phyloP scores from a whole-genome alignment of 1,140 invertebrate genomes.

The Drosophila arizonae region DNA sequence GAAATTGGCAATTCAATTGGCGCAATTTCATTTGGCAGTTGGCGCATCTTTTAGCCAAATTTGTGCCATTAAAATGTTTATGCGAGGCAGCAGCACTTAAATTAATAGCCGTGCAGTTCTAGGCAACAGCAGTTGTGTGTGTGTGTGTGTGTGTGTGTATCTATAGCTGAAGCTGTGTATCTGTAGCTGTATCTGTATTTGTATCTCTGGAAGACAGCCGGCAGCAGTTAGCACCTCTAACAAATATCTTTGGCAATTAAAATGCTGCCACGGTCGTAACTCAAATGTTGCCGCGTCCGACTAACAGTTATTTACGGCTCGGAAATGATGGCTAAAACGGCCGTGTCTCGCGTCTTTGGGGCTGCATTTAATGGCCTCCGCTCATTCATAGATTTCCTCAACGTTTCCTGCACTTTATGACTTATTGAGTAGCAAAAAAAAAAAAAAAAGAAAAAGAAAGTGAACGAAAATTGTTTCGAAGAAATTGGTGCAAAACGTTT shows the following conservation, averaged over 20 bases:
- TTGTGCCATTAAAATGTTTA: slow-evolving; percentile 67
- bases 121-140: too few relatives aligned
- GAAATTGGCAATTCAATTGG: slow-evolving; percentile 2
- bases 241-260: slow-evolving; percentile 65
- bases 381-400: slow-evolving; percentile 45
- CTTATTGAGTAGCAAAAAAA: slow-evolving; percentile 35
- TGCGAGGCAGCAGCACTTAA: slow-evolving; percentile 54
- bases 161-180: background rate
- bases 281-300: slow-evolving; percentile 32
- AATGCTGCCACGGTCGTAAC: slow-evolving; percentile 62
- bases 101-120: slow-evolving; percentile 36
- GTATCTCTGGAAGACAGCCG: slow-evolving; percentile 11
- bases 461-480: slow-evolving; percentile 12
- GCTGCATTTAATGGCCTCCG: slow-evolving; percentile 65
- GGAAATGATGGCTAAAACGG: too few relatives aligned
- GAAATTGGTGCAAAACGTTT: slow-evolving; percentile 35
- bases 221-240: slow-evolving; percentile 10
- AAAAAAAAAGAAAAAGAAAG: background rate
- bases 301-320: slow-evolving; percentile 28
- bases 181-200: slow-evolving; percentile 37
- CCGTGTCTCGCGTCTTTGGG: slow-evolving; percentile 9
- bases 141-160: too few relatives aligned
- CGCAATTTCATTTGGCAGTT: slow-evolving; percentile 60
- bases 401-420: slow-evolving; percentile 72
- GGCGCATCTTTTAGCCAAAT: slow-evolving; percentile 67